Percentiles rank a stretch among this genome's conserved stretches.
Evolutionary conservation across 2,888 invertebrate genomes (phyloP).

Genomic region (Limnephilus marmoratus): DNA sequence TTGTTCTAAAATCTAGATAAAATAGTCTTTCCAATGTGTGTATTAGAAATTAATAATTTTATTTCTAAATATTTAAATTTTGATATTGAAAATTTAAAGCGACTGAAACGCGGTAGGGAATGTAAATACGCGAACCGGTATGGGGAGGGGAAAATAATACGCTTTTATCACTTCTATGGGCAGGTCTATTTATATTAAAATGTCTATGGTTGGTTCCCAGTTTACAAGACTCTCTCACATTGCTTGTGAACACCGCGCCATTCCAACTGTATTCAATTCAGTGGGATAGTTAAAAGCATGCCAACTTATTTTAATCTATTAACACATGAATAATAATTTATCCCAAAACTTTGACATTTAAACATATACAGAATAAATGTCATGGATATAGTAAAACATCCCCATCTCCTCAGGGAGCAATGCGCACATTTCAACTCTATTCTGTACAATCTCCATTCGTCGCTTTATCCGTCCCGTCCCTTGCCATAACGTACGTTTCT

Average conservation of each 20-base stretch:
- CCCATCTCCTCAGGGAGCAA: not conserved
- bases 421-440: constrained; percentile 2
- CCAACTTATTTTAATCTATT: not conserved
- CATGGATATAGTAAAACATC: not conserved
- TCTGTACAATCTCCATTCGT: constrained; percentile 18
- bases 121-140: too few species aligned
- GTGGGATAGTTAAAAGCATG: not conserved
- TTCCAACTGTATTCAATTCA: not conserved
- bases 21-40: too few species aligned
- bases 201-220: too few species aligned
- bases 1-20: too few species aligned
- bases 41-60: too few species aligned
- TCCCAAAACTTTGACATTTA: not conserved
- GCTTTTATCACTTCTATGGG: too few species aligned
- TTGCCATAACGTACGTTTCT: not conserved
- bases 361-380: not conserved
- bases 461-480: not conserved
- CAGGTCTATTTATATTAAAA: too few species aligned
- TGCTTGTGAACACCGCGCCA: not conserved
- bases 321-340: not conserved
- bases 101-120: too few species aligned
- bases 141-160: too few species aligned
- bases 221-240: too few species aligned
- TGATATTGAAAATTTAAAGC: too few species aligned
- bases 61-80: too few species aligned